Evolutionary conservation across 2,888 invertebrate species (phyloP), one percentile per base, ranked within the genome.

Genomic region (Leucania comma): DNA sequence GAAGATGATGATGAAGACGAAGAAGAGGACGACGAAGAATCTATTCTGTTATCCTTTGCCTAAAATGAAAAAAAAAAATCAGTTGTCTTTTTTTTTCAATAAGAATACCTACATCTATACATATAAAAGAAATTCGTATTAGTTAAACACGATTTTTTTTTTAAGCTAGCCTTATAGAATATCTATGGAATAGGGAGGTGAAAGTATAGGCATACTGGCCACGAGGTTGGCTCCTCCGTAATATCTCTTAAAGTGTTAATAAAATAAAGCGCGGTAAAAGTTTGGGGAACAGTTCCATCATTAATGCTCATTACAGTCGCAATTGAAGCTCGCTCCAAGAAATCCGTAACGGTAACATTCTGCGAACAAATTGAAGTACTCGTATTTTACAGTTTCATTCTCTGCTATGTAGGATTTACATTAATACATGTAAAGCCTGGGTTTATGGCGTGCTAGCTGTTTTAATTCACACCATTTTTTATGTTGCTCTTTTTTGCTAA

Each of bases 301-400:
- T 94, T 93, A 94, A 92, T 94, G 93, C 93, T 94, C 92, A 94
- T 94, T 94, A 93, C 89, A 90, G 87, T 88, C 92, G 93, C 94
- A 94, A 93, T 94, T 85, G 93, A 94, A 84, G 86, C 89, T 91
- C 93, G 93, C 92, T 92, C 84, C 90, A 93, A 89, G 88, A 85
- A 90, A 88, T 90, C 84, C 83, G 82, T 84, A 87, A 86, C 85
- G 84, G 87, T 86, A 89, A 88, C 85, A 89, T 88, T 91, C 88
- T 85, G 81, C 86, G 87, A 92, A 91, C 91, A 92, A 93, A 92
- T 90, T 93, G 89, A 87, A 93, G 91, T 88, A n/a, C n/a, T n/a
- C n/a, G n/a, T n/a, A 89, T 86, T 88, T 80, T 74, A 72, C 77
- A 26, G 54, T 60, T 50, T 38, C 48, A 22, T 75, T 79, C 66